Evolutionary conservation across 2,888 invertebrate genomes (phyloP).

Genomic region (Ypsolopha scabrella): DNA sequence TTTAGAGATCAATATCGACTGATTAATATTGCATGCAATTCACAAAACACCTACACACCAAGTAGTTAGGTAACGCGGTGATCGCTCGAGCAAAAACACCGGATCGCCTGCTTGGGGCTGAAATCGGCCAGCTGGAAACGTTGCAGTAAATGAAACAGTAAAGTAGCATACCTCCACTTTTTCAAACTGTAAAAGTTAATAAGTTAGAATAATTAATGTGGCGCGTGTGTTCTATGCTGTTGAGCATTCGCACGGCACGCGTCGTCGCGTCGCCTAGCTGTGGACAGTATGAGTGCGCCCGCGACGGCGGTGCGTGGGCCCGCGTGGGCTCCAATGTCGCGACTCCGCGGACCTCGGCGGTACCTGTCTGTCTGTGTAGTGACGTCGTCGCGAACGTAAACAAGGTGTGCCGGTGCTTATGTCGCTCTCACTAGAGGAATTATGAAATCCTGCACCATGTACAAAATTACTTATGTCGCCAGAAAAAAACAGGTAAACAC

Average conservation of each 20-base stretch:
- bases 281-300: constrained; percentile 8
- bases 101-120: neutral
- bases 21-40: neutral
- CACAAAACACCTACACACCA: neutral
- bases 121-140: constrained; percentile 39
- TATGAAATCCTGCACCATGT: constrained; percentile 60
- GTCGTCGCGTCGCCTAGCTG: neutral
- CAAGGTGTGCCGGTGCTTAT: constrained; percentile 4
- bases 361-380: neutral
- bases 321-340: constrained; percentile 8
- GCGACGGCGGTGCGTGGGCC: constrained; percentile 16
- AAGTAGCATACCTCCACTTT: constrained; percentile 32
- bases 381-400: constrained; percentile 8
- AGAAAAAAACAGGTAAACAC: constrained; percentile 50
- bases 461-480: constrained; percentile 61
- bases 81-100: neutral
- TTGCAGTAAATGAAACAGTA: constrained; percentile 34
- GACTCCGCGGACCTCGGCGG: neutral
- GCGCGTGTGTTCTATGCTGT: constrained; percentile 32
- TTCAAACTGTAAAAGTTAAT: constrained; percentile 57
- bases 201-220: constrained; percentile 42
- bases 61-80: neutral
- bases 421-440: constrained; percentile 10
- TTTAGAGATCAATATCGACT: neutral
- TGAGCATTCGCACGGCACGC: constrained; percentile 22